Evolutionary conservation across 1,140 invertebrate genomes (phyloP), one percentile per base, ranked within the genome.

Genomic region (Panulirus ornatus): DNA sequence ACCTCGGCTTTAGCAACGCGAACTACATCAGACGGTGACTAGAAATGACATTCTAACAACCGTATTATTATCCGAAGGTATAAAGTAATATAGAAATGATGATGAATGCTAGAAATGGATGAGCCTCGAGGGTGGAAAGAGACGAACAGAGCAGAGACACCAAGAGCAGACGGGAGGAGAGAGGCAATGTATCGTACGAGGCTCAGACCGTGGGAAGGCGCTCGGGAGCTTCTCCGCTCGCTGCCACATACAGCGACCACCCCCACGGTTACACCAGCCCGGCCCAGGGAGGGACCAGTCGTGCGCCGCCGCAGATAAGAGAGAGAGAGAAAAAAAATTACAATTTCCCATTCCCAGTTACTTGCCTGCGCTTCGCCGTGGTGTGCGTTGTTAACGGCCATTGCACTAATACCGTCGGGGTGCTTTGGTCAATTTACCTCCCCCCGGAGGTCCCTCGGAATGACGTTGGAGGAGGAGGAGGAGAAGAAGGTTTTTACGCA

Each of bases 151-250:
- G 22, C 9, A 58, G 16, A 58, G 51, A 58, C 2, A 58, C 5
- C 2, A 58, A 58, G 19, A 58, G 51, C 16, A 16, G 0, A 11
- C 19, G 11, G 0, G 27, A 51, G 16, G 34, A 34, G 19, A 0
- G 6, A 58, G 47, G 73, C 54, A 51, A 14, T 58, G 76, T 66
- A 40, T 79, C 58, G 75, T n/a, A 82, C 27, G 42, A 40, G 51
- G 1, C 11, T n/a, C 42, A 58, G 76, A 88, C 76, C 86, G 86
- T 88, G 86, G 86, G 86, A 88, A 88, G 86, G 86, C 51, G 75
- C n/a, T 81, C n/a, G 54, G 76, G 38, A 88, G 86, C 78, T 71
- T 54, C 83, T 73, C 42, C 84, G 38, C 73, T 76, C 71, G 73
- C 73, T 54, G 44, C 84, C 76, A 47, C 76, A 81, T 19, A 63